These are phyloP conservation scores for Myrmecophaga tridactyla DNA, from an alignment of 2,113 vertebrate genomes.

Conservation along the genomic window DNA sequence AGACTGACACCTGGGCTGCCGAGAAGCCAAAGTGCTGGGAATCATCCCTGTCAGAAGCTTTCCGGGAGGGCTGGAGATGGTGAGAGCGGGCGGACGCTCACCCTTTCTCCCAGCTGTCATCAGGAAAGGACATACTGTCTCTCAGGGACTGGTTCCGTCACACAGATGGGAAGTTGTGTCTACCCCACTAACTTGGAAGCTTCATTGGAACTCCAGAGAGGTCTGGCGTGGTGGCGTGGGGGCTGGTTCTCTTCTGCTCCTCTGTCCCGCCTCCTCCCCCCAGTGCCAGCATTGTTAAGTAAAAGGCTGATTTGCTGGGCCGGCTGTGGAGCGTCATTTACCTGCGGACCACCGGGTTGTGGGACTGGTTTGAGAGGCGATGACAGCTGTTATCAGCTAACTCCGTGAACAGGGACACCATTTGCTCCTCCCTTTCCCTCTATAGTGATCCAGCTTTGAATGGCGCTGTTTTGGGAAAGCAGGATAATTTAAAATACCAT, in stretches of 20 bases:
- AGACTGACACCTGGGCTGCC: background rate
- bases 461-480: constrained; percentile 40
- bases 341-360: constrained; percentile 3
- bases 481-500: constrained; percentile 14
- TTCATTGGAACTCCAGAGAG: constrained; percentile 45
- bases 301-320: rapidly evolving
- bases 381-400: background rate
- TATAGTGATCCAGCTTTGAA: background rate
- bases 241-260: background rate
- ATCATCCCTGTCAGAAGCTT: background rate
- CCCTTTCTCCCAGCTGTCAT: constrained; percentile 13
- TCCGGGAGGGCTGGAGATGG: background rate
- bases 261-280: background rate
- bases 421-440: background rate
- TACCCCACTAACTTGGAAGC: background rate
- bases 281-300: background rate
- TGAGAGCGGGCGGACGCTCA: background rate
- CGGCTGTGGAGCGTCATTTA: constrained; percentile 8
- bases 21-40: constrained; percentile 51
- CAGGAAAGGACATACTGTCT: background rate
- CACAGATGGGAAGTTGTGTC: background rate
- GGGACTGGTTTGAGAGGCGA: constrained; percentile 32
- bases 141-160: background rate
- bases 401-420: background rate
- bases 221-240: rapidly evolving